These are phyloP conservation scores for Todiramphus chloris DNA, from an alignment of 2,113 vertebrate species.

Conservation along the genomic window DNA sequence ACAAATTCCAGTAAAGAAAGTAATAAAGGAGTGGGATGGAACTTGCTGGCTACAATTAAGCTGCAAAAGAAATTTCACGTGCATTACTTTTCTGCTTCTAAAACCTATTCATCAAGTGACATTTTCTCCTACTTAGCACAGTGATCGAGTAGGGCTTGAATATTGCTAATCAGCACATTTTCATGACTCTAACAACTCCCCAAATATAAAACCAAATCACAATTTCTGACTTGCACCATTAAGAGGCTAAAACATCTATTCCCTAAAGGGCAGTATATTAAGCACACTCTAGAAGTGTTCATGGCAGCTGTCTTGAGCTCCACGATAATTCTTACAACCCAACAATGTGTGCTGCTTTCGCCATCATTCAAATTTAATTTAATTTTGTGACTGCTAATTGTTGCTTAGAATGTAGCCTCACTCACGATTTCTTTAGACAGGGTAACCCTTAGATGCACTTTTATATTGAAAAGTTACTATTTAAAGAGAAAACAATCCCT, in stretches of 20 bases:
- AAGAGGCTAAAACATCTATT: neutral
- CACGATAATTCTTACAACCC: neutral
- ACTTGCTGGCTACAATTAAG: constrained; percentile 91
- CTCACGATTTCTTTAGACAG: neutral
- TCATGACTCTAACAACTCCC: neutral
- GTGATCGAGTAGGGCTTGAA: neutral
- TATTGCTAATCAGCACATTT: neutral
- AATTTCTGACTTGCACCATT: neutral
- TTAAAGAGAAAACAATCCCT: neutral
- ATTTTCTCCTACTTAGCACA: neutral
- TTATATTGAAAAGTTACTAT: neutral
- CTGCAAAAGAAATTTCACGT: constrained; percentile 69
- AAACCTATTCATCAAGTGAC: neutral
- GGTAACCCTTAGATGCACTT: neutral
- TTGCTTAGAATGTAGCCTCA: neutral
- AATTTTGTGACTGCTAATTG: neutral
- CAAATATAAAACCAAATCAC: neutral
- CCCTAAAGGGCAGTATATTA: neutral
- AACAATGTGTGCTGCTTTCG: neutral
- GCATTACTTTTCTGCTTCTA: neutral
- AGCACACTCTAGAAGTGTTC: neutral
- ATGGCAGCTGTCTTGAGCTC: neutral
- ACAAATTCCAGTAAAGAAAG: constrained; percentile 88
- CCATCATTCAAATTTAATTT: neutral
- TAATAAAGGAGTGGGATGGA: constrained; percentile 86